Conservation (phyloP, 2,113 vertebrate species). For the Sporophila hypoxantha region DNA sequence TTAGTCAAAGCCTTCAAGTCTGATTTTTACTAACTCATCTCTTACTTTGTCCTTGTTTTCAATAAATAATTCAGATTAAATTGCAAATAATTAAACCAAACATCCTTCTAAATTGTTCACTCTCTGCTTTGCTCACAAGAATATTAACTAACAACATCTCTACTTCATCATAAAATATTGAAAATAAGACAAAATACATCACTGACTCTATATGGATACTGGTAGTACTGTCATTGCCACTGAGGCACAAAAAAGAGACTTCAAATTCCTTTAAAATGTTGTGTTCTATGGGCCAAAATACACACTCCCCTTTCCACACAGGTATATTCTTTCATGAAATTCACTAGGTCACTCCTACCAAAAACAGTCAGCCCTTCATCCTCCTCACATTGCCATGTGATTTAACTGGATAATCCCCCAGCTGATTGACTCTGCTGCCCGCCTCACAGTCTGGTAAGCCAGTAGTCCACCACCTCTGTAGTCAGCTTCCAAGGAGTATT, state of each 20-base stretch:
- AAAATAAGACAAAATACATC: background rate
- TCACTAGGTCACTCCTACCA: background rate
- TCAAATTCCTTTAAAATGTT: background rate
- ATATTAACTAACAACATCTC: background rate
- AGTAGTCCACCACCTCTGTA: background rate
- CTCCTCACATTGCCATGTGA: background rate
- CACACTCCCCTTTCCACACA: background rate
- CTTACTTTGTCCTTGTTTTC: background rate
- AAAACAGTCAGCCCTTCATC: background rate
- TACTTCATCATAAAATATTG: background rate
- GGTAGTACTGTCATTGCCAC: background rate
- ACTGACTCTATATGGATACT: background rate
- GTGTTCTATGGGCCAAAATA: background rate
- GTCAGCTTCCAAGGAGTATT: background rate
- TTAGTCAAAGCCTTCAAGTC: background rate
- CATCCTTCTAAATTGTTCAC: background rate
- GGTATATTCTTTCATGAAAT: background rate
- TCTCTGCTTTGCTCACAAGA: background rate
- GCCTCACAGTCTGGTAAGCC: background rate
- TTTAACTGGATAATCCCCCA: background rate
- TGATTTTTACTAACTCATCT: background rate
- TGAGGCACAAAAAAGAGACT: background rate
- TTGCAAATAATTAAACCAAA: background rate
- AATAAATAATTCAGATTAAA: background rate
- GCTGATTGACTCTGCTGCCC: background rate